phyloP scores from a whole-genome alignment of 2,113 vertebrate species.

The Lagopus muta region DNA sequence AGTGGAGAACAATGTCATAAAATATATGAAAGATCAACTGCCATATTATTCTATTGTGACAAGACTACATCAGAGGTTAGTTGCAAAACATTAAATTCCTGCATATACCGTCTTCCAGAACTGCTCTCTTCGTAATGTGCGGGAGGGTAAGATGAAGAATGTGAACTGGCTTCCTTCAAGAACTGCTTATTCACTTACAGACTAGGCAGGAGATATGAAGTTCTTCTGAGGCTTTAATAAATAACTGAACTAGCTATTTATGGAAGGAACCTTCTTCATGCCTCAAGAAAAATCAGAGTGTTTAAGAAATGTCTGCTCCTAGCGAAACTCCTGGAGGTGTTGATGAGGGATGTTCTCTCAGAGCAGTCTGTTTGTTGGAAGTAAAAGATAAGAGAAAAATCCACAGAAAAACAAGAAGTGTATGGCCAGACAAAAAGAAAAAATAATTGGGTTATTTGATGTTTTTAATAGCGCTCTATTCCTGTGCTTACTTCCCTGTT shows the following conservation, averaged over 20 bases:
- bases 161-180: background rate
- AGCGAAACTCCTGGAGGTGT: background rate
- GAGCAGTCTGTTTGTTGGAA: background rate
- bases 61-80: conserved; percentile 82
- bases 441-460: background rate
- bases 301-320: background rate
- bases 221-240: background rate
- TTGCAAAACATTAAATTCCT: background rate
- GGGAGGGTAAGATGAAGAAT: background rate
- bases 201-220: background rate
- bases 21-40: conserved; percentile 88
- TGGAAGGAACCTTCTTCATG: background rate
- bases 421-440: background rate
- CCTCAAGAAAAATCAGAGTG: background rate
- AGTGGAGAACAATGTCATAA: conserved; percentile 88
- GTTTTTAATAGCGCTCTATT: background rate
- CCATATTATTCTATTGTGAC: conserved; percentile 91
- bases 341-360: background rate
- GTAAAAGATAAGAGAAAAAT: background rate
- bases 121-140: background rate
- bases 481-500: background rate
- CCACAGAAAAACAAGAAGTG: background rate
- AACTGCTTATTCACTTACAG: background rate
- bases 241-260: background rate
- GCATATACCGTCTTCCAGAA: background rate